Base-by-base conservation (phyloP, 2,797 vertebrate species). In the Myripristis murdjan region DNA sequence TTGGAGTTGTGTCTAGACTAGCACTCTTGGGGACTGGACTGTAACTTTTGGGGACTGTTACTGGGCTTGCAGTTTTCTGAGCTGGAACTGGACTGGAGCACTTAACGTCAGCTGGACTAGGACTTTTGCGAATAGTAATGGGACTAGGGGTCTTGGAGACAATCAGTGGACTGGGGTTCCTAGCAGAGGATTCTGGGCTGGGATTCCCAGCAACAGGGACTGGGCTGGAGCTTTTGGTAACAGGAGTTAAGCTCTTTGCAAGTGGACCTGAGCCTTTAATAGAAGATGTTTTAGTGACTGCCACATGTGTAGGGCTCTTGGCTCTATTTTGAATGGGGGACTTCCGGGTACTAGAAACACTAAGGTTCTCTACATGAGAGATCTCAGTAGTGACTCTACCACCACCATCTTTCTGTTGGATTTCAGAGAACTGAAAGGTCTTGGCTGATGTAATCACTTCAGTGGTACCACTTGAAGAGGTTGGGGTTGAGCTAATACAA, bases 111-210 rank as follows among this genome's bases (percentile, higher is more conserved):
- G 81, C 26, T 56, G 74, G 54, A 77, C 61, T 61, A 33, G 63
- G 39, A 76, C 43, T 83, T 77, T 83, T 77, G 23, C 77, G 7
- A 65, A 33, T 64, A 14, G 58, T 16, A 73, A 47, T 41, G 6
- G 83, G 83, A 75, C 79, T 85, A 3, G n/a, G 18, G 23, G 54
- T 82, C 74, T 75, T 75, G 12, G 54, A 61, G 39, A 69, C 49
- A 35, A 53, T 59, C 35, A 82, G 18, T 57, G 87, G 76, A 76
- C 70, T 80, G 33, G 64, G 57, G 22, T 49, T 81, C 28, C 80
- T 89, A 20, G 80, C 83, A 59, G 77, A 51, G 49, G 60, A 56
- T 28, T 66, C 47, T 26, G 82, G 70, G 82, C 75, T 85, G 9
- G 48, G 49, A 61, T 62, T 72, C 18, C 24, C 69, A 6, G 75